Conservation (phyloP, 2,113 vertebrate species). For the Gavialis gangeticus region DNA sequence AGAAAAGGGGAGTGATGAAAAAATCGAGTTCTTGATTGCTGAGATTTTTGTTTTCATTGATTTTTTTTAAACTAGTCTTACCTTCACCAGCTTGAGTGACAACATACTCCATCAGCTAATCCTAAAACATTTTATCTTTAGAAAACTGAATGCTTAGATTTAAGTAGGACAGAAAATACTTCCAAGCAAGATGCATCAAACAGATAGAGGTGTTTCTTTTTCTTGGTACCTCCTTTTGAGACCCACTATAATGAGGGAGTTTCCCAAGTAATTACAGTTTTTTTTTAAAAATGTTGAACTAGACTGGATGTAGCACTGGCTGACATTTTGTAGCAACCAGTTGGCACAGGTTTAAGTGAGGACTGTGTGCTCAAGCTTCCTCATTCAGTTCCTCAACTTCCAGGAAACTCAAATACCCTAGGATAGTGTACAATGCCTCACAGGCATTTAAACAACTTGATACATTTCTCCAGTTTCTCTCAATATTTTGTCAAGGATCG, state of each 20-base stretch:
- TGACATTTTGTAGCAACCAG: background rate
- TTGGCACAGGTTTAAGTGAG: background rate
- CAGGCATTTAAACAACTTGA: background rate
- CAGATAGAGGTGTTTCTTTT: background rate
- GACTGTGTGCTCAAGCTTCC: background rate
- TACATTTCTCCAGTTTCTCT: background rate
- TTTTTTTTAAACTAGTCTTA: background rate
- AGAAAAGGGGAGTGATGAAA: background rate
- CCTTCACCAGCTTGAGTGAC: background rate
- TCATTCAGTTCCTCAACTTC: background rate
- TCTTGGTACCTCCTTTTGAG: background rate
- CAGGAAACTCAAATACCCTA: background rate
- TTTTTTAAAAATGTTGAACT: background rate
- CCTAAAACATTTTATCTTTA: background rate
- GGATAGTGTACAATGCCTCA: background rate
- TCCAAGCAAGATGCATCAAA: fast-evolving
- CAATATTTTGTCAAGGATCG: background rate
- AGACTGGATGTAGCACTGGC: background rate
- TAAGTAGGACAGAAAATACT: background rate
- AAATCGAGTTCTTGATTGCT: background rate
- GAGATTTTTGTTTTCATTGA: background rate
- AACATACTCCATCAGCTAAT: background rate
- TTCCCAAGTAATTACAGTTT: background rate
- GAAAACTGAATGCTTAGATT: background rate
- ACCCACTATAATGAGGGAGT: background rate